Evolutionary conservation across 2,113 vertebrate species (phyloP).

Genomic region (Hymenochirus boettgeri): DNA sequence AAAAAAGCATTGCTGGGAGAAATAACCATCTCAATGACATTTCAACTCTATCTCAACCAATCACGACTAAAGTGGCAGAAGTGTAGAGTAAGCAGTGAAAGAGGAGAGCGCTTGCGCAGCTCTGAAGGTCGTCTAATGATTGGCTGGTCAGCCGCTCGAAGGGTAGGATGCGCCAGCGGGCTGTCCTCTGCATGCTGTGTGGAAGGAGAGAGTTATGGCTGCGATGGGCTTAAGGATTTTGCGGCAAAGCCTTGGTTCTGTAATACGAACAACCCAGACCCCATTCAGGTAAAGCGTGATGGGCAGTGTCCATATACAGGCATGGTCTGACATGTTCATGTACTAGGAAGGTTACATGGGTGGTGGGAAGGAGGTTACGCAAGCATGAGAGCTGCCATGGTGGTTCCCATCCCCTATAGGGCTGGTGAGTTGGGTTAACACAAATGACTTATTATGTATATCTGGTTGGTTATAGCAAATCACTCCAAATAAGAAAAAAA

Average conservation of each 20-base stretch:
- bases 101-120: background rate
- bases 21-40: slow-evolving; percentile 18
- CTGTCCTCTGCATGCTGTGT: slow-evolving; percentile 23
- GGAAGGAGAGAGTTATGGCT: slow-evolving; percentile 17
- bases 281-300: slow-evolving; percentile 19
- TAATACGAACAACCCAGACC: slow-evolving; percentile 9
- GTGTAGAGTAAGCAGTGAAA: background rate
- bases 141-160: background rate
- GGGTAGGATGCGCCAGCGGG: slow-evolving; percentile 11
- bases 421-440: background rate
- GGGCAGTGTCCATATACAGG: background rate
- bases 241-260: slow-evolving; percentile 1
- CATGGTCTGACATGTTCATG: too few species aligned
- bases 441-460: background rate
- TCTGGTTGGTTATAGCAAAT: too few species aligned
- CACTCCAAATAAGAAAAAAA: too few species aligned
- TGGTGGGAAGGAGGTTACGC: too few species aligned
- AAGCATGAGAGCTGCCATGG: background rate
- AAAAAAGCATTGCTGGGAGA: background rate
- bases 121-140: background rate
- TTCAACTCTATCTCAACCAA: slow-evolving; percentile 32
- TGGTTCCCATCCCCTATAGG: background rate
- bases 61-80: slow-evolving; percentile 8
- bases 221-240: slow-evolving; percentile 6
- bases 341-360: too few species aligned